Conservation (phyloP, 2,888 invertebrate species). For the Dynastes hyllus region DNA sequence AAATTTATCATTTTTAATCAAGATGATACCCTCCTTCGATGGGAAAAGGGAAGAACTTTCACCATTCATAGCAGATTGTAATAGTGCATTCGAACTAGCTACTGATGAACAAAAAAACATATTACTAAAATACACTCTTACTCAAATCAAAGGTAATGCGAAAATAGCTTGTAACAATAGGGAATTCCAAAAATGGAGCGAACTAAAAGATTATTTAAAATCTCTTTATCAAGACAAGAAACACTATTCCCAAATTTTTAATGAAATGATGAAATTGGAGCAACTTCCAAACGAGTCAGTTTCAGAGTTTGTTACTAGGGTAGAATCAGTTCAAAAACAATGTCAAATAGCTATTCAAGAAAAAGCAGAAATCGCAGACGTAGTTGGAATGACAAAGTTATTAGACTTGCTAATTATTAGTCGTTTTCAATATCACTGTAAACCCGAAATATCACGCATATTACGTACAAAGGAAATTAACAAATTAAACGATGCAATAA, state of each 20-base stretch:
- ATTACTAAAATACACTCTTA: conserved; percentile 54
- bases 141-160: conserved; percentile 55
- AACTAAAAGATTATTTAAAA: conserved; percentile 53
- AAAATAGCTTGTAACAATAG: conserved; percentile 55
- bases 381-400: conserved; percentile 6
- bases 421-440: conserved; percentile 56
- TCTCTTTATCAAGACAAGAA: conserved; percentile 56
- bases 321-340: background rate
- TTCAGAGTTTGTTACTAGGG: conserved; percentile 1
- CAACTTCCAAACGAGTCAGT: background rate
- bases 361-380: background rate
- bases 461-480: conserved; percentile 58
- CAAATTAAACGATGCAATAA: conserved; percentile 60
- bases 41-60: conserved; percentile 50
- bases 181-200: conserved; percentile 53
- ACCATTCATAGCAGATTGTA: conserved; percentile 39
- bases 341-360: conserved; percentile 6
- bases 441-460: conserved; percentile 15
- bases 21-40: conserved; percentile 46
- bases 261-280: conserved; percentile 14
- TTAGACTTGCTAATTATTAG: conserved; percentile 47
- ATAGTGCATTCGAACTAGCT: conserved; percentile 49
- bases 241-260: conserved; percentile 58
- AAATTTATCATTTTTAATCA: conserved; percentile 2
- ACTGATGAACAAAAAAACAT: conserved; percentile 47